Evolutionary conservation across 2,797 vertebrate genomes (phyloP), one percentile per base, ranked within the genome.

Genomic region (Enteromius fasciolatus): DNA sequence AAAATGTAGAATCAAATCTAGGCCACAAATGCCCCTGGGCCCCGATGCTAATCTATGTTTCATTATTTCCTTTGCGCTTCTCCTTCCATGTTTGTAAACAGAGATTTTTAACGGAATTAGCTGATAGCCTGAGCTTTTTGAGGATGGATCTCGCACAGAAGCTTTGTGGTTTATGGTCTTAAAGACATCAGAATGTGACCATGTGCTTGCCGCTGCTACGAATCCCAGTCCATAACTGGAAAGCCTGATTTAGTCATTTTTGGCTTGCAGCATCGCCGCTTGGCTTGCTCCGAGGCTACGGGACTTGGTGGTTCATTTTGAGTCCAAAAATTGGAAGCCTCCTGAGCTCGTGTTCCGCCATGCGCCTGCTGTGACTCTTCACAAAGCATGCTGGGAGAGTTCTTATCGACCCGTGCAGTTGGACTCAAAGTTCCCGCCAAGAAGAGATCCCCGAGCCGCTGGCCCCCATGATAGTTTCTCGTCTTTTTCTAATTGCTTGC

Each of bases 1-100:
- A 82, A 90, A 92, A 92, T 78, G 64, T 92, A 84, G 73, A 85
- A 83, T 75, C 69, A 76, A 85, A 89, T 86, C 75, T 95, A 94
- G 94, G 94, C 92, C 94, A 94, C 91, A 91, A 92, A 93, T 76
- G 90, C 92, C 93, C 28, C 75, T 88, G 92, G 92, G 92, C 86
- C 85, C 83, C 76, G 89, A 93, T 93, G 89, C 91, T 93, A 93
- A 95, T 95, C 93, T 95, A 93, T 93, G 92, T 94, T 94, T 94
- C 90, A 94, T 94, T 93, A 92, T 87, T 87, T 78, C 50, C 73
- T 66, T 61, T 70, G 85, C 14, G 84, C 87, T 88, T 18, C 78
- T 90, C 80, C 89, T 84, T 89, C 50, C 85, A 82, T 92, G 89
- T 93, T 93, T 93, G 93, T 94, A 93, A 94, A 95, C 93, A 93